A percentile compares a stretch with the other conserved stretches of the same genome.
Conservation (phyloP, 2,888 invertebrate genomes). For the Macropis europaea region DNA sequence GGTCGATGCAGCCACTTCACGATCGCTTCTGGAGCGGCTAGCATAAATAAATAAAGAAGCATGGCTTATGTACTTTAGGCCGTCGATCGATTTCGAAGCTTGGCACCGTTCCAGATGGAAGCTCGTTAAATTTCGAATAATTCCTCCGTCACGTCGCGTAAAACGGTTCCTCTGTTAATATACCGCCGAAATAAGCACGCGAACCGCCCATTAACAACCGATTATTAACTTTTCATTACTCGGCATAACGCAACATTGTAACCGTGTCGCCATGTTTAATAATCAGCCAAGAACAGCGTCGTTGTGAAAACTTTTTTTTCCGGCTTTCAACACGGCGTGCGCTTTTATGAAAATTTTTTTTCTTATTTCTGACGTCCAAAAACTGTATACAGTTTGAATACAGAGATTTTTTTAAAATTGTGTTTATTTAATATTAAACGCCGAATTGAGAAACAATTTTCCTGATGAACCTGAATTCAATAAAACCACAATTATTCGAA, state of each 20-base stretch:
- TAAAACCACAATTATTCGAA: no score
- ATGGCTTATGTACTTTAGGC: conserved; percentile 58
- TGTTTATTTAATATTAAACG: no score
- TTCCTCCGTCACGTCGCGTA: conserved; percentile 38
- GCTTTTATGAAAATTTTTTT: no score
- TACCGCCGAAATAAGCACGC: conserved; percentile 26
- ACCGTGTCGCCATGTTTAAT: no score
- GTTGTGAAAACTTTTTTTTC: not conserved
- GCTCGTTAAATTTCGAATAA: conserved; percentile 66
- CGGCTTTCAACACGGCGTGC: no score
- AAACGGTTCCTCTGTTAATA: conserved; percentile 22
- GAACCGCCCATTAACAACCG: conserved; percentile 8
- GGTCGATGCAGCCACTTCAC: conserved; percentile 12
- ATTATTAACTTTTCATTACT: conserved; percentile 11
- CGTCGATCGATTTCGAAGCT: conserved; percentile 66
- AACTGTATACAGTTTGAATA: no score
- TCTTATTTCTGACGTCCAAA: no score
- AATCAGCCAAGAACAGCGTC: no score
- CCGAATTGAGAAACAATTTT: no score
- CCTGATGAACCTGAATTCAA: no score
- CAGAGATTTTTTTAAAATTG: no score
- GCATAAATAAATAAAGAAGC: conserved; percentile 70
- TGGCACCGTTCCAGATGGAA: conserved; percentile 62
- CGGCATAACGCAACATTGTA: not conserved
- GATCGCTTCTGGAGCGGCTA: conserved; percentile 40